These are phyloP conservation scores for Allobates femoralis DNA, from an alignment of 2,797 vertebrate species.

Conservation along the genomic window DNA sequence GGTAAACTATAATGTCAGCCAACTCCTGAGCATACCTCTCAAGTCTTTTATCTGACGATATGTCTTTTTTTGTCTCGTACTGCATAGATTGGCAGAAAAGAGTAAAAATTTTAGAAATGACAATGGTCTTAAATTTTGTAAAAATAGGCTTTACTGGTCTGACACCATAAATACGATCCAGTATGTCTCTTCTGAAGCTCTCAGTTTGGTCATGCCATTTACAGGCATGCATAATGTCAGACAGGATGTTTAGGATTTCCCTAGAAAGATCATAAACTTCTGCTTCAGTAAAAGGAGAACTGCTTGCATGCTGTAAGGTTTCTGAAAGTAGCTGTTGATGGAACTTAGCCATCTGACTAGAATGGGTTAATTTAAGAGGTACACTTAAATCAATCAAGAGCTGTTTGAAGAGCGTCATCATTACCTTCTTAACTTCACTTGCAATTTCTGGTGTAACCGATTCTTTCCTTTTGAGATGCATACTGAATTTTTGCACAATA, in stretches of 20 bases:
- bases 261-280: neutral
- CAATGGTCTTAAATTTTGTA: neutral
- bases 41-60: neutral
- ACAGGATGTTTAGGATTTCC: neutral
- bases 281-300: neutral
- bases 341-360: neutral
- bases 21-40: neutral
- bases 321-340: slow-evolving; percentile 19
- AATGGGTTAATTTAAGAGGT: neutral
- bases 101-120: neutral
- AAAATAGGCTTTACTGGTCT: neutral
- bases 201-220: neutral
- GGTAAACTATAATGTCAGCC: neutral
- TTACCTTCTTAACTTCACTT: neutral
- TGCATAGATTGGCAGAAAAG: neutral
- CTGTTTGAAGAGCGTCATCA: slow-evolving; percentile 6
- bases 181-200: neutral
- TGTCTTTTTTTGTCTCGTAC: neutral
- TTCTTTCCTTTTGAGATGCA: neutral
- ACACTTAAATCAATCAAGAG: slow-evolving; percentile 14
- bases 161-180: neutral
- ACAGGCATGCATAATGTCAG: neutral
- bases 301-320: neutral
- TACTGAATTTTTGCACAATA: neutral
- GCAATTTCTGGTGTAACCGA: neutral